These are phyloP conservation scores for Vidua macroura DNA, from an alignment of 2,113 vertebrate genomes.

Conservation along the genomic window DNA sequence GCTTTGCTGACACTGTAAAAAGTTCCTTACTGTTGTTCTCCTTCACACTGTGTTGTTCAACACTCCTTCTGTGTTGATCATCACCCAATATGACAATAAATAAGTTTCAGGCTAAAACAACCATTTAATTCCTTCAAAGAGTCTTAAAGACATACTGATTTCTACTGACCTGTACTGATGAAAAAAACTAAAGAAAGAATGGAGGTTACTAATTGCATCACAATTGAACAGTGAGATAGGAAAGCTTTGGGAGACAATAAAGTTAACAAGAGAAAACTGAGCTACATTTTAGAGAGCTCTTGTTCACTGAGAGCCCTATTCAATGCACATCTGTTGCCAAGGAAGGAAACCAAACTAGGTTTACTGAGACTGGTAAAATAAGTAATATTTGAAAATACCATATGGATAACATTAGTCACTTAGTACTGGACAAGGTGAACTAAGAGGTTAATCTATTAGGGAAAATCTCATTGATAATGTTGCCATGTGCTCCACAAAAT, in stretches of 20 bases:
- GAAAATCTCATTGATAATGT: not conserved
- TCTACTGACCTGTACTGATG: not conserved
- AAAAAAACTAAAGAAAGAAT: not conserved
- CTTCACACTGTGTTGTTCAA: no score
- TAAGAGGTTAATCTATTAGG: not conserved
- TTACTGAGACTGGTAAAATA: not conserved
- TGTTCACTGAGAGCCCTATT: not conserved
- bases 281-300: not conserved
- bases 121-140: not conserved
- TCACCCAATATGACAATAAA: not conserved
- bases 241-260: not conserved
- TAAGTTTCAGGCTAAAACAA: not conserved
- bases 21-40: not conserved
- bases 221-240: not conserved
- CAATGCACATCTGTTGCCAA: not conserved
- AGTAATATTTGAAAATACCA: not conserved
- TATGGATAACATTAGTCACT: not conserved
- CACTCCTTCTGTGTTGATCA: fast-evolving
- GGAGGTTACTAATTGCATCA: not conserved
- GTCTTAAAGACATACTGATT: not conserved
- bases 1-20: not conserved
- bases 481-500: not conserved
- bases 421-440: not conserved
- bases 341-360: not conserved
- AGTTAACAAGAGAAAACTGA: not conserved